Evolutionary conservation across 2,888 invertebrate genomes (phyloP).

Genomic region (Bedellia somnulentella): DNA sequence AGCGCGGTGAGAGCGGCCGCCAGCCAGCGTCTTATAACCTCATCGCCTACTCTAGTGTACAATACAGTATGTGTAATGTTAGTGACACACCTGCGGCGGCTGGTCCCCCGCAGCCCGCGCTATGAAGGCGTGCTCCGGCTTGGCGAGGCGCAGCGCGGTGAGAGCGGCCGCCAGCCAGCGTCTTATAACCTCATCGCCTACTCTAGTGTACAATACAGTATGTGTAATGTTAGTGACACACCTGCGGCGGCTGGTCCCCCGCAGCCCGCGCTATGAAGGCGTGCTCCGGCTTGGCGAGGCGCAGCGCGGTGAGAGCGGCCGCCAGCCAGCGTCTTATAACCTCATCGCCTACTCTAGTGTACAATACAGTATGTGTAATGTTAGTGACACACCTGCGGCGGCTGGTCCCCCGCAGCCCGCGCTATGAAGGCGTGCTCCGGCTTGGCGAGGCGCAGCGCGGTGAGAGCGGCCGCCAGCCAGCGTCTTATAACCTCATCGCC

Average conservation of each 20-base stretch:
- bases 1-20: constrained; percentile 80
- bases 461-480: constrained; percentile 79
- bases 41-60: too few species aligned
- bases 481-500: too few species aligned
- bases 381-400: too few species aligned
- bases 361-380: too few species aligned
- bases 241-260: too few species aligned
- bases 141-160: constrained; percentile 75
- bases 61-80: too few species aligned
- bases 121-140: constrained; percentile 83
- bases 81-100: too few species aligned
- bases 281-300: constrained; percentile 75
- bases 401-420: too few species aligned
- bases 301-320: constrained; percentile 77
- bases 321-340: constrained; percentile 79
- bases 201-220: too few species aligned
- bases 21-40: constrained; percentile 78
- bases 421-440: constrained; percentile 87
- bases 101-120: constrained; percentile 74
- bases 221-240: too few species aligned
- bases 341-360: too few species aligned
- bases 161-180: constrained; percentile 80
- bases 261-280: constrained; percentile 83
- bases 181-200: too few species aligned
- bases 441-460: constrained; percentile 74